phyloP scores from a whole-genome alignment of 2,888 invertebrate genomes.

The Xestia xanthographa region DNA sequence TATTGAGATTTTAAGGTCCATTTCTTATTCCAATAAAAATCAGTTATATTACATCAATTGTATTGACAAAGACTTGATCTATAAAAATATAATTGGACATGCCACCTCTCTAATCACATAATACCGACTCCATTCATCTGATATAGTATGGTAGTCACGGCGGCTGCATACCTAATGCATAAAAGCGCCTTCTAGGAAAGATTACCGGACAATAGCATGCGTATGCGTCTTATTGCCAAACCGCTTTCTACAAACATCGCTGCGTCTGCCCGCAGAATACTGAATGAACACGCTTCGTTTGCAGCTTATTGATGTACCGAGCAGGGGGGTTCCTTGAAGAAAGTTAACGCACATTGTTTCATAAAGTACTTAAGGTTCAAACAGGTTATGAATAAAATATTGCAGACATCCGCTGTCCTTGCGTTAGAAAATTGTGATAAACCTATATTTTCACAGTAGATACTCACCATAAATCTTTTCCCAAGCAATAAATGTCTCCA shows the following conservation, averaged over 20 bases:
- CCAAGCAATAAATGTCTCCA: conserved; percentile 87
- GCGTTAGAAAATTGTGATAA: conserved; percentile 16
- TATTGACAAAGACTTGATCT: conserved; percentile 28
- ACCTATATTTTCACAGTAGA: conserved; percentile 24
- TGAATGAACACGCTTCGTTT: conserved; percentile 74
- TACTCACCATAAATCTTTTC: conserved; percentile 88
- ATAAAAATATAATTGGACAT: conserved; percentile 39
- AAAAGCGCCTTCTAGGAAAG: conserved; percentile 87
- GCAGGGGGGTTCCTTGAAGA: conserved; percentile 52
- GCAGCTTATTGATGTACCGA: conserved; percentile 73
- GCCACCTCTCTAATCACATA: conserved; percentile 59
- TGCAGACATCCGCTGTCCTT: conserved; percentile 32
- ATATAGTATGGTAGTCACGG: conserved; percentile 82
- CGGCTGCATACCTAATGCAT: conserved; percentile 81
- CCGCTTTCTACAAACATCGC: conserved; percentile 88
- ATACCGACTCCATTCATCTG: conserved; percentile 53
- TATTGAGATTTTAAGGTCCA: background rate
- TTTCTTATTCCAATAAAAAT: background rate
- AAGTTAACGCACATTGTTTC: conserved; percentile 52
- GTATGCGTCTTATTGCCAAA: conserved; percentile 88
- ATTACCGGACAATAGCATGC: conserved; percentile 88
- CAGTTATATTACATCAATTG: background rate
- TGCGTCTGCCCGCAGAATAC: conserved; percentile 81
- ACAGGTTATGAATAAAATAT: conserved; percentile 30
- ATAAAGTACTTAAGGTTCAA: conserved; percentile 10